Evolutionary conservation across 1,140 invertebrate genomes (phyloP).

Genomic region (Nephila pilipes): DNA sequence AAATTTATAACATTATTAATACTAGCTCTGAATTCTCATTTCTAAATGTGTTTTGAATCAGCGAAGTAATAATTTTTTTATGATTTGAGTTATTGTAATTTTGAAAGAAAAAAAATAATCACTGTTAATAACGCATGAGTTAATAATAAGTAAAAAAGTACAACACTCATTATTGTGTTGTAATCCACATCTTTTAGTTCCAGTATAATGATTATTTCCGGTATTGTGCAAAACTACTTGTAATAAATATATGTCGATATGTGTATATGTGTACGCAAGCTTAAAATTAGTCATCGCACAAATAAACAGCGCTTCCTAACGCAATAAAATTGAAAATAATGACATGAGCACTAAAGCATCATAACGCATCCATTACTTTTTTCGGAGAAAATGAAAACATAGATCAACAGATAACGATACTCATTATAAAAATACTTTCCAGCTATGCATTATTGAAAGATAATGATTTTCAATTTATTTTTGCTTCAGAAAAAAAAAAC

Average conservation of each 20-base stretch:
- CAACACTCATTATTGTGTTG: no score
- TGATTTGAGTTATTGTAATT: no score
- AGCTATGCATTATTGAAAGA: constrained; percentile 33
- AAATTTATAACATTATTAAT: no score
- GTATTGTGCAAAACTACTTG: not conserved
- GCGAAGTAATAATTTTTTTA: no score
- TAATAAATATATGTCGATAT: not conserved
- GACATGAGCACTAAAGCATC: not conserved
- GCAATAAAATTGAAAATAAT: constrained; percentile 28
- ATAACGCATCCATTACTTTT: not conserved
- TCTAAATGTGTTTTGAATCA: no score
- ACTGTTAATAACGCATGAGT: no score
- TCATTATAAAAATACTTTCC: constrained; percentile 28
- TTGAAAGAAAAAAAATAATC: no score
- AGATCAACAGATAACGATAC: not conserved
- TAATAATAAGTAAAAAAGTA: no score
- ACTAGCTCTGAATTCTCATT: no score
- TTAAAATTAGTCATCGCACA: not conserved
- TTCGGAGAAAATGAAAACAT: not conserved
- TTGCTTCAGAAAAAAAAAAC: constrained; percentile 30
- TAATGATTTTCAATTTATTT: constrained; percentile 36
- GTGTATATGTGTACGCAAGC: no score
- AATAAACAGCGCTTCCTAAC: not conserved
- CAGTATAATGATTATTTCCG: no score
- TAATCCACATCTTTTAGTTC: no score